Evolutionary conservation across 37 sponge, comb jelly and placozoan genomes (phyloP).

Genomic region (Ephydatia muelleri): DNA sequence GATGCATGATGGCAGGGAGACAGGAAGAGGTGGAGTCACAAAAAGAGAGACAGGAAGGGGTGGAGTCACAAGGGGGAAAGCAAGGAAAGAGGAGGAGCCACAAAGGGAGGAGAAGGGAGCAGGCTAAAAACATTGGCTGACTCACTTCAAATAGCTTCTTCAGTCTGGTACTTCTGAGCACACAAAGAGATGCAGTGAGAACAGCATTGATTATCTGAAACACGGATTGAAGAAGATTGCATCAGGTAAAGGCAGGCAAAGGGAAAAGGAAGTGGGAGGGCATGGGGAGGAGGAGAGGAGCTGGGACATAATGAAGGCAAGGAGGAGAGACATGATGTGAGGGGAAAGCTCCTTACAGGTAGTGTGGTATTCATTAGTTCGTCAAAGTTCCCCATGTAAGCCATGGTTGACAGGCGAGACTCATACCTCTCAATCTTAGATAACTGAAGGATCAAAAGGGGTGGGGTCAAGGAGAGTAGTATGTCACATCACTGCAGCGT

Average conservation of each 20-base stretch:
- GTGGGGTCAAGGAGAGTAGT: not conserved
- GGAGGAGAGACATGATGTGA: not conserved
- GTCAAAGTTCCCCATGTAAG: constrained; percentile 90
- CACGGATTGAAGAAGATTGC: not conserved
- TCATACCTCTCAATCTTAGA: constrained; percentile 84
- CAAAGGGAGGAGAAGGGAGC: no score
- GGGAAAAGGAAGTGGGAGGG: not conserved
- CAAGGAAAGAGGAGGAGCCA: no score
- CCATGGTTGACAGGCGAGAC: constrained; percentile 66
- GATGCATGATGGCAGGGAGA: no score
- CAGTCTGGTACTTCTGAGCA: constrained; percentile 69
- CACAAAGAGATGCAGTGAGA: constrained; percentile 65
- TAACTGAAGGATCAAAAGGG: constrained; percentile 29
- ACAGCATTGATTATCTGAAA: constrained; percentile 72
- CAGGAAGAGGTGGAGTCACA: no score
- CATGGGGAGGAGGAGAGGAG: constrained; percentile 8
- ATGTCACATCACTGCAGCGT: not conserved
- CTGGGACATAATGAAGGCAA: not conserved
- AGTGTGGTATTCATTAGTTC: constrained; percentile 58
- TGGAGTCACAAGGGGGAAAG: not conserved
- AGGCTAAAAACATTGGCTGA: no score
- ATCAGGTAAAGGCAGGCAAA: no score
- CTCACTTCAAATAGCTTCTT: constrained; percentile 83
- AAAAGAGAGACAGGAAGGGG: not conserved
- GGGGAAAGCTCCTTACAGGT: constrained; percentile 58